A percentile compares a stretch with the other conserved stretches of the same genome.
Evolutionary conservation across 1,140 invertebrate species (phyloP).

Genomic region (Dolichoris vasculosae): DNA sequence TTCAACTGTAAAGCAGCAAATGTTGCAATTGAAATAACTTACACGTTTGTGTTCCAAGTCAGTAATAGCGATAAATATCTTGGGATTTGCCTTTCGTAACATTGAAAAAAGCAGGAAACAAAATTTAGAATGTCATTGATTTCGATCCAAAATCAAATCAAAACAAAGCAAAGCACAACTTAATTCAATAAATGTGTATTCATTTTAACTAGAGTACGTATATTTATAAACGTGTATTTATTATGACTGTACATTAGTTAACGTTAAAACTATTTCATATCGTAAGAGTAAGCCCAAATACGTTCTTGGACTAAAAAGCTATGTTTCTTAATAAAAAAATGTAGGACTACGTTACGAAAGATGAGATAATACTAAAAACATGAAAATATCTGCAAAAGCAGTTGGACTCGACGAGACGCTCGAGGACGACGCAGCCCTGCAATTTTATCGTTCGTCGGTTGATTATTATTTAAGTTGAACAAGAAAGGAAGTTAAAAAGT

Average conservation of each 20-base stretch:
- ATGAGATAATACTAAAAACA: constrained; percentile 42
- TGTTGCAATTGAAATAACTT: neutral
- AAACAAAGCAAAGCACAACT: constrained; percentile 33
- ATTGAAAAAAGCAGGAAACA: neutral
- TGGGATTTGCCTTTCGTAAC: neutral
- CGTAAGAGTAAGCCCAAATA: neutral
- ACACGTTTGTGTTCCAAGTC: neutral
- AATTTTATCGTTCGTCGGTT: constrained; percentile 52
- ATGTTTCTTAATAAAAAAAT: constrained; percentile 15
- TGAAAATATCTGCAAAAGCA: constrained; percentile 55
- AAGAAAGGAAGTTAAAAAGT: constrained; percentile 32
- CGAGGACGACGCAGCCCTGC: constrained; percentile 35
- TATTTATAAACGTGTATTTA: constrained; percentile 1
- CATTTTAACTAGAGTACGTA: constrained; percentile 60
- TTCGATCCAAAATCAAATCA: constrained; percentile 28
- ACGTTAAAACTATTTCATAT: constrained; percentile 30
- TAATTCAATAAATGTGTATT: constrained; percentile 61
- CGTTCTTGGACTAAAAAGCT: neutral
- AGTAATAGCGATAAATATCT: neutral
- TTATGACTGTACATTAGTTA: constrained; percentile 52
- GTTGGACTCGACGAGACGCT: constrained; percentile 7
- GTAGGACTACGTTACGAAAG: constrained; percentile 42
- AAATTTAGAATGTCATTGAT: neutral
- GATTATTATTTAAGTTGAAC: constrained; percentile 54
- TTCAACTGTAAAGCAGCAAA: neutral